Base-by-base conservation (phyloP, 2,888 invertebrate species). In the Tetheella fluctuosa region DNA sequence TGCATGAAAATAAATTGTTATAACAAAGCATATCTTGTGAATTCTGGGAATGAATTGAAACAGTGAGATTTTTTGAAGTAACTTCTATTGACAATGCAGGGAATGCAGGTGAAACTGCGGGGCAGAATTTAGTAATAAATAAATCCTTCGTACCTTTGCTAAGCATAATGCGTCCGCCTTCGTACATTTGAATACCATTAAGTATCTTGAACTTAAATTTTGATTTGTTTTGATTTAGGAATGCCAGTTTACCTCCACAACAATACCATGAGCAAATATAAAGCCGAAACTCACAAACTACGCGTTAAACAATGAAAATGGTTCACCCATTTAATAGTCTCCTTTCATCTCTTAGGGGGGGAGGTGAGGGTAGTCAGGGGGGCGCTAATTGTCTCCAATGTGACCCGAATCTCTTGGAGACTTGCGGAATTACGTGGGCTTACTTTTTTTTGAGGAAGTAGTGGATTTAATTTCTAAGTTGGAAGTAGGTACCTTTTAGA, bases 371-470 rank as follows among this genome's bases (percentile, higher is more conserved):
- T 53, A 54, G 64, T 61, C 64, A 37, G 66, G 63, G 58, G 67
- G 62, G 42, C 65, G 70, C 77, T 83, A 83, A 84, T 80, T 83
- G 80, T 79, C 69, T 62, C 67, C 67, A 61, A 65, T 64, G 63
- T 70, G 67, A 70, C 67, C 70, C 59, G 70, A 69, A 67, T 69
- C 60, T 67, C 63, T 61, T 60, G 61, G 62, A 69, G 72, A 73
- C 70, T 64, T 58, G 62, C 61, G 63, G 67, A 65, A 71, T 67
- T 69, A 69, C 42, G 59, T 57, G 62, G 65, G 66, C 58, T 59
- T 65, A 65, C 64, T 74, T 68, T 60, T 58, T 64, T 62, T 20
- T 34, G 37, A 37, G 48, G 48, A 20, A 48, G 17, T 48, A 20
- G 34, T 37, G 55, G 55, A 55, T 55, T 34, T 37, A 48, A 48